phyloP scores from a whole-genome alignment of 1,140 invertebrate genomes.

The Aphaenogaster floridana region DNA sequence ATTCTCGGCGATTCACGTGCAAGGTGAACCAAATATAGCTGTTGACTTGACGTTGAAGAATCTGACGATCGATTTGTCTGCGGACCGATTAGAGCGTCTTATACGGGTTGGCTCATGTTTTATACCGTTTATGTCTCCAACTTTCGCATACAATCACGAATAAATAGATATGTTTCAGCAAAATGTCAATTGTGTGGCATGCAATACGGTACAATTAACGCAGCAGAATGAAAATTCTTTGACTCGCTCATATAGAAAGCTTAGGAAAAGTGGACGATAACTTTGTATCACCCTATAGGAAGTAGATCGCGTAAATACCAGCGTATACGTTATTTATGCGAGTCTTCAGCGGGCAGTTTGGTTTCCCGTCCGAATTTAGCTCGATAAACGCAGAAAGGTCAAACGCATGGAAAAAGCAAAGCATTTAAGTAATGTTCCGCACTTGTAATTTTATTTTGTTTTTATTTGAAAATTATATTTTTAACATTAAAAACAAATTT shows the following conservation, averaged over 20 bases:
- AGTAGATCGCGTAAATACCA: not conserved
- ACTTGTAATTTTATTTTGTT: not conserved
- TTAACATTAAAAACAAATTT: not conserved
- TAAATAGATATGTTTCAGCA: not conserved
- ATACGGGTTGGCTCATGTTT: not conserved
- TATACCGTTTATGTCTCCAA: not conserved
- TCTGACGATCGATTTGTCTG: slow-evolving; percentile 62
- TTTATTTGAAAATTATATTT: not conserved
- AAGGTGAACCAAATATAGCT: slow-evolving; percentile 70
- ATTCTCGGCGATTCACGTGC: slow-evolving; percentile 62
- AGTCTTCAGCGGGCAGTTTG: not conserved
- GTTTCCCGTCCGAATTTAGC: slow-evolving; percentile 2
- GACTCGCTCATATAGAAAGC: not conserved
- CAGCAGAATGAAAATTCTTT: no score
- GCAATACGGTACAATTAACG: not conserved
- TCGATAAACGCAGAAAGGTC: slow-evolving; percentile 6
- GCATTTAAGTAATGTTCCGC: not conserved
- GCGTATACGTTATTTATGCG: not conserved
- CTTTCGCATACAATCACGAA: not conserved
- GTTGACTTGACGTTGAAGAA: slow-evolving; percentile 51
- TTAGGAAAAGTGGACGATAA: not conserved
- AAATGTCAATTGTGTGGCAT: not conserved
- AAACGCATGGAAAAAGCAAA: not conserved
- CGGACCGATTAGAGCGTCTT: slow-evolving; percentile 19
- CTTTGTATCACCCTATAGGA: not conserved